Evolutionary conservation across 2,797 vertebrate genomes (phyloP).

Genomic region (Sebastes trivittatus): DNA sequence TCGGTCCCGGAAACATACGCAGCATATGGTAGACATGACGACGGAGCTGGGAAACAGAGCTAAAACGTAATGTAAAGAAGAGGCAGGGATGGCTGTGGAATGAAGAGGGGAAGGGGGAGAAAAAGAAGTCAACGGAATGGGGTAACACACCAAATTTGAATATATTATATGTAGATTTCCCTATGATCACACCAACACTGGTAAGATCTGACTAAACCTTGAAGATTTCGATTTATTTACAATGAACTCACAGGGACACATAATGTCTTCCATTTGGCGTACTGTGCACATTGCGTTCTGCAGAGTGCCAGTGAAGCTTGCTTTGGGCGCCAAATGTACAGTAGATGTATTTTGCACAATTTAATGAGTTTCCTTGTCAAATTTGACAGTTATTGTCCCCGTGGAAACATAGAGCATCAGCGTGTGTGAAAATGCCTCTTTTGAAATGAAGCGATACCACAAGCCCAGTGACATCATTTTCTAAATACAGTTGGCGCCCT

Average conservation of each 20-base stretch:
- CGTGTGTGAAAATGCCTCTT: conserved; percentile 21
- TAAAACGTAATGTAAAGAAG: not conserved
- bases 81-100: not conserved
- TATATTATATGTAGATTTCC: not conserved
- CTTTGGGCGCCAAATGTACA: not conserved
- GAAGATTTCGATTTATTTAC: not conserved
- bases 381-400: conserved; percentile 35
- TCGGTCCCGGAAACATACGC: conserved; percentile 59
- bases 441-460: conserved; percentile 13
- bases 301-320: not conserved
- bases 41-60: conserved; percentile 16
- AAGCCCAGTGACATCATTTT: conserved; percentile 4
- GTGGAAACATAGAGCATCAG: conserved; percentile 16
- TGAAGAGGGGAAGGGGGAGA: not conserved
- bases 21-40: conserved; percentile 61
- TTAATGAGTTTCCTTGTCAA: conserved; percentile 3
- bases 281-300: not conserved
- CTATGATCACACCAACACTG: not conserved
- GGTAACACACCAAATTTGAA: not conserved
- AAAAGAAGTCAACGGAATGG: not conserved
- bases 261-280: not conserved
- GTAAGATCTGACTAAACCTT: not conserved
- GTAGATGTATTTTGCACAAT: not conserved
- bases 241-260: not conserved
- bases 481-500: not conserved